Evolutionary conservation across 2,113 vertebrate genomes (phyloP).

Genomic region (Platysteira castanea): DNA sequence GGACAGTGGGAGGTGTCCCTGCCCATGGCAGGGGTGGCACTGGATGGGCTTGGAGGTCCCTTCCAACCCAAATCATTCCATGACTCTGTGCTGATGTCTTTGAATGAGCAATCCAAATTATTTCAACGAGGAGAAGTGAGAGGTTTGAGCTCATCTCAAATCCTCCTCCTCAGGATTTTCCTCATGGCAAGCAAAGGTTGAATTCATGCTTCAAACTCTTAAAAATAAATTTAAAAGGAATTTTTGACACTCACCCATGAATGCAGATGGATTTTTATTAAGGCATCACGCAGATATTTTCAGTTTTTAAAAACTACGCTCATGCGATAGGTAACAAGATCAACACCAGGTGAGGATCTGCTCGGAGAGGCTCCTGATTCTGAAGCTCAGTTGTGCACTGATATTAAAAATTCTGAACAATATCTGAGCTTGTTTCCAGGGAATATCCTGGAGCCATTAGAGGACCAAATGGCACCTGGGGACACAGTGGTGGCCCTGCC

Average conservation of each 20-base stretch:
- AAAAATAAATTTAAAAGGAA: not conserved
- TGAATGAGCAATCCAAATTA: not conserved
- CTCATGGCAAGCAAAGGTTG: not conserved
- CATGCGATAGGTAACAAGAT: fast-evolving
- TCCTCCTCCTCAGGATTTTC: not conserved
- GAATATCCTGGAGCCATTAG: not conserved
- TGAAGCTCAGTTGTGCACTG: not conserved
- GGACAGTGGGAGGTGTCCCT: not conserved
- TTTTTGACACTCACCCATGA: not conserved
- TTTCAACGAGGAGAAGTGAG: not conserved
- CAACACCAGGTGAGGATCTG: not conserved
- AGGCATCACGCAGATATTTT: not conserved
- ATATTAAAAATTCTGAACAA: not conserved
- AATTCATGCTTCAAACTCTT: not conserved
- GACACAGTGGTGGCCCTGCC: not conserved
- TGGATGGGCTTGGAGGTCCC: not conserved
- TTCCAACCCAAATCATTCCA: not conserved
- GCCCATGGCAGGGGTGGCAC: not conserved
- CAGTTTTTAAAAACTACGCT: not conserved
- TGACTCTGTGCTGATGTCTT: not conserved
- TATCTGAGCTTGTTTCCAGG: not conserved
- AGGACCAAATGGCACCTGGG: not conserved
- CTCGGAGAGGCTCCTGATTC: not conserved
- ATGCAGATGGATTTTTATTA: not conserved
- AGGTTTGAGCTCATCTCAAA: not conserved